Evolutionary conservation across 2,113 vertebrate species (phyloP), one percentile per base, ranked within the genome.

Genomic region (Coptodon rendalli): DNA sequence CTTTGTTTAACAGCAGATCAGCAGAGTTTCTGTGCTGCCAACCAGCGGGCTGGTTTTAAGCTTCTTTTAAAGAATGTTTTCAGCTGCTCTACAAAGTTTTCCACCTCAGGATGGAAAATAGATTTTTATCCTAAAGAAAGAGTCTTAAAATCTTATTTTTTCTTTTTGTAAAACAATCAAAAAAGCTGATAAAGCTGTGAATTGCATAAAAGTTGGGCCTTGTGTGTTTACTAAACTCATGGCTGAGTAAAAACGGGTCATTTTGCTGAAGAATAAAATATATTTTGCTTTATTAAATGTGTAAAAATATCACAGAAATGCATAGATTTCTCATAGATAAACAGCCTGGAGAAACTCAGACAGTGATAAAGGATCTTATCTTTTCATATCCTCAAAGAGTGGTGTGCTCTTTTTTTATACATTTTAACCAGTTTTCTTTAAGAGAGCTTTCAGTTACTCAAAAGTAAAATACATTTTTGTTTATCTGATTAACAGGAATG

Each of bases 1-100:
- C 68, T 89, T 82, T 36, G 5, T 43, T 43, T 24, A 71, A 43
- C 66, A 68, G 66, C 68, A 45, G 9, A 45, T 27, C 40, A 45
- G n/a, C 19, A 40, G 19, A 5, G 71, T 50, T 31, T 50, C 9
- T n/a, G 14, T 16, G 34, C 78, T 38, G 10, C 6, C 2, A 48
- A 89, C 90, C 93, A 95, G 93, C 95, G 9, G 94, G 94, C 94
- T 95, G 94, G 92, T 94, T 89, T 38, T 11, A 2, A 10, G 45
- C 45, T 31, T 57, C 22, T 76, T 31, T 76, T 76, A 29, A 76
- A 48, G 24, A 17, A 76, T 48, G 14, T 43, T 76, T 29, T 48
- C 40, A 76, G 40, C 14, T 76, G 40, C 68, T 76, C 22, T 19
- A 9, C 43, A 71, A 48, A 71, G 29, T 3, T 57, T 19, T 50